These are phyloP conservation scores for Catocala nupta DNA, from an alignment of 2,888 invertebrate genomes.

Conservation along the genomic window DNA sequence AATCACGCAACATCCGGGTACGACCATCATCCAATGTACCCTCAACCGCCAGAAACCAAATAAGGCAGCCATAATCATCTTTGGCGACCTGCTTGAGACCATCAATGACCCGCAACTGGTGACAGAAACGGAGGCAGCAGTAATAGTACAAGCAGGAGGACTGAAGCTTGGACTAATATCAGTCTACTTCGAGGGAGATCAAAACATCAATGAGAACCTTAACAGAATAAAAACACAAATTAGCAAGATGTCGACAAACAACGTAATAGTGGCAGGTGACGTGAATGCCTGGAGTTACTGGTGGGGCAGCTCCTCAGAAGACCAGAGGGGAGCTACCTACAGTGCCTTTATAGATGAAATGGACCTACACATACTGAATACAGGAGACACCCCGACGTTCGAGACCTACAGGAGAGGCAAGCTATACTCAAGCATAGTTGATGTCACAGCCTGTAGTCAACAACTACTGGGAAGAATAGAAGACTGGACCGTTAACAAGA, in stretches of 20 bases:
- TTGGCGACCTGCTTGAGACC: too few relatives aligned
- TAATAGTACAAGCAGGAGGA: too few relatives aligned
- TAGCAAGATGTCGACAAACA: neutral
- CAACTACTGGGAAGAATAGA: too few relatives aligned
- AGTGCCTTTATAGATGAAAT: neutral
- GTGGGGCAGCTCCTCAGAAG: conserved; percentile 8
- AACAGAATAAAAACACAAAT: neutral
- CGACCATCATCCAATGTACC: conserved; percentile 43
- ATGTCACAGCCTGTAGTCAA: conserved; percentile 9
- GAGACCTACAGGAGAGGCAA: conserved; percentile 13
- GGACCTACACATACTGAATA: too few relatives aligned
- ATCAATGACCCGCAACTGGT: too few relatives aligned
- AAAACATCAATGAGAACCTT: too few relatives aligned
- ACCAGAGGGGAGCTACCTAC: conserved; percentile 28
- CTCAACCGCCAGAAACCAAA: conserved; percentile 35
- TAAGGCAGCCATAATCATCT: conserved; percentile 40
- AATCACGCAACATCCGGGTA: conserved; percentile 32
- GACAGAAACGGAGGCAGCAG: too few relatives aligned
- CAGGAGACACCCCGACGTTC: conserved; percentile 9
- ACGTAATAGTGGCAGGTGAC: conserved; percentile 14
- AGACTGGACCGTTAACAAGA: too few relatives aligned
- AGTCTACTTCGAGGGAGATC: conserved; percentile 41
- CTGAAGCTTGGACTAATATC: too few relatives aligned
- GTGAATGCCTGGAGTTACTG: conserved; percentile 26
- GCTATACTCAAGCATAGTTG: conserved; percentile 12